These are phyloP conservation scores for Salminus brasiliensis DNA, from an alignment of 2,113 vertebrate genomes.

Conservation along the genomic window DNA sequence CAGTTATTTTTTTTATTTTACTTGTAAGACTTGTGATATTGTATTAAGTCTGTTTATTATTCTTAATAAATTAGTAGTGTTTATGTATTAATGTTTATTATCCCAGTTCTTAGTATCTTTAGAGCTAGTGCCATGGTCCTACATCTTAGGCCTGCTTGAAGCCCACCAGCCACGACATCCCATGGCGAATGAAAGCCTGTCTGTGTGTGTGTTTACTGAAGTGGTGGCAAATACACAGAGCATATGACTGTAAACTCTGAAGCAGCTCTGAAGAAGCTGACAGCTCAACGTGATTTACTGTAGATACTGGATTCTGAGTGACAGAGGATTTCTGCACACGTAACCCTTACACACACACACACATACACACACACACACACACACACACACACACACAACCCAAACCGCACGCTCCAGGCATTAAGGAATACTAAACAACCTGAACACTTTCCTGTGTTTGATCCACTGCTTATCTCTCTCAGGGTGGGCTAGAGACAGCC, in stretches of 20 bases:
- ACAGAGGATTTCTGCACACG: not conserved
- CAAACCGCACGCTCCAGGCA: not conserved
- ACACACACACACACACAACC: not conserved
- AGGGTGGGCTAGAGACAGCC: not conserved
- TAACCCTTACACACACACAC: not conserved
- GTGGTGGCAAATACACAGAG: not conserved
- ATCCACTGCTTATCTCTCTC: conserved; percentile 6
- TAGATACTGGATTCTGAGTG: not conserved
- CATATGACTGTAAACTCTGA: not conserved
- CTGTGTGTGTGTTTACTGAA: not conserved
- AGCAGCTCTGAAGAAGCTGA: not conserved
- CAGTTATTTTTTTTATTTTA: too few species aligned
- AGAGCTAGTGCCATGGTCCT: too few species aligned
- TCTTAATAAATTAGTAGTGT: too few species aligned
- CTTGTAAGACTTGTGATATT: too few species aligned
- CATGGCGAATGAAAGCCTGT: too few species aligned
- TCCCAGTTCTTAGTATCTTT: too few species aligned
- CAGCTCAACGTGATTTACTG: not conserved
- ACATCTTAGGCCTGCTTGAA: too few species aligned
- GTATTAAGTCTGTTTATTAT: too few species aligned
- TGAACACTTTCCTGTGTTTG: conserved; percentile 7
- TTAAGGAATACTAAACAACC: conserved; percentile 5
- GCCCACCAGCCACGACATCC: too few species aligned
- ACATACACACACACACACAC: not conserved
- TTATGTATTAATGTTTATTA: too few species aligned